Percentiles rank a stretch among this genome's conserved stretches.
Conservation (phyloP, 2,113 vertebrate genomes). For the Arothron firmamentum region DNA sequence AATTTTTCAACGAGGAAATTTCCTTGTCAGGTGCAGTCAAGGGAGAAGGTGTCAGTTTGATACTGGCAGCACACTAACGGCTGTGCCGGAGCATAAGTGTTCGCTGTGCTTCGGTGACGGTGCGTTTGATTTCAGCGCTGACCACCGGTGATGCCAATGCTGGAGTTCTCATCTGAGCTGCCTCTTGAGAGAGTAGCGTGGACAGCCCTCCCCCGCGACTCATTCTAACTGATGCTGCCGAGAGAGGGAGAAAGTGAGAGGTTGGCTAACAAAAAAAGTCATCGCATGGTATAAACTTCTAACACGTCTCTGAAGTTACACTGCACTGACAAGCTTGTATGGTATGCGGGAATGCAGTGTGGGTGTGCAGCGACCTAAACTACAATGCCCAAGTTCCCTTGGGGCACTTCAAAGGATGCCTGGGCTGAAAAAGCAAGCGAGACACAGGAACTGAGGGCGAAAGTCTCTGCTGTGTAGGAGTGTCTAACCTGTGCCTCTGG, state of each 20-base stretch:
- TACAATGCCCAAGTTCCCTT: constrained; percentile 53
- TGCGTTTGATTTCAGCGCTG: constrained; percentile 69
- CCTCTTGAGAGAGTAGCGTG: constrained; percentile 57
- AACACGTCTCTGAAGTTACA: constrained; percentile 54
- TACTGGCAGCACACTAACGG: constrained; percentile 63
- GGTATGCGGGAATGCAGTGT: constrained; percentile 53
- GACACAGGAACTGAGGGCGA: constrained; percentile 45
- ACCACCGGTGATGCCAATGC: constrained; percentile 69
- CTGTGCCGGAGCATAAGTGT: constrained; percentile 68
- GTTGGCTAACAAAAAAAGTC: constrained; percentile 55
- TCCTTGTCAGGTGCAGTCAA: constrained; percentile 73
- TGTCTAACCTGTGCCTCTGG: constrained; percentile 61
- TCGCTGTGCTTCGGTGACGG: constrained; percentile 65
- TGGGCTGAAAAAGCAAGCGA: constrained; percentile 49
- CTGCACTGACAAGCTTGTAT: constrained; percentile 29
- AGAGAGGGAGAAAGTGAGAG: constrained; percentile 21
- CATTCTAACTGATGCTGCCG: constrained; percentile 39
- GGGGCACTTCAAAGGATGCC: constrained; percentile 62
- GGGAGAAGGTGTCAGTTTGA: constrained; percentile 73
- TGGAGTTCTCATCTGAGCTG: constrained; percentile 55
- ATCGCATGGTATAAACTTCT: constrained; percentile 40
- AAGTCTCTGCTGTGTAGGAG: constrained; percentile 55
- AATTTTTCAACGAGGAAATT: constrained; percentile 67
- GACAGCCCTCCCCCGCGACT: constrained; percentile 36
- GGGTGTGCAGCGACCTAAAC: constrained; percentile 63